phyloP scores from a whole-genome alignment of 2,113 vertebrate species.

The Erpornis zantholeuca region DNA sequence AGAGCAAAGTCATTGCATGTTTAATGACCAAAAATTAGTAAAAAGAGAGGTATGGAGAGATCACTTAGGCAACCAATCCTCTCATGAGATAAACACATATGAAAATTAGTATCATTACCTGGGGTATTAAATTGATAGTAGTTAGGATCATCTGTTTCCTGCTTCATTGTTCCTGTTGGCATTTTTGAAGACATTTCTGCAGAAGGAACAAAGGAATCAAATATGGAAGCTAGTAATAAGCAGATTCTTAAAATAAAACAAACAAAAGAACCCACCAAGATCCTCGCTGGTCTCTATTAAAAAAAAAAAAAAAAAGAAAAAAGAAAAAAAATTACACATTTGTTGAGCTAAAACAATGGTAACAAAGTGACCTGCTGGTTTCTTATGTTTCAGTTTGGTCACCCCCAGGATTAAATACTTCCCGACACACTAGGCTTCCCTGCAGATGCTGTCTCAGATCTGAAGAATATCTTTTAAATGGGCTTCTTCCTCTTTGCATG shows the following conservation, averaged over 20 bases:
- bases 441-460: background rate
- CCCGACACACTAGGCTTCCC: background rate
- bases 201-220: background rate
- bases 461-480: background rate
- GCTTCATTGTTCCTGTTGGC: slow-evolving; percentile 67
- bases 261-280: background rate
- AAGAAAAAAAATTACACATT: background rate
- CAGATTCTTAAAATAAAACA: background rate
- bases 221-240: background rate
- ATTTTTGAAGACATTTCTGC: slow-evolving; percentile 68
- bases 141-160: slow-evolving; percentile 74
- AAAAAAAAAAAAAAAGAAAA: background rate
- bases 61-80: background rate
- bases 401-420: background rate
- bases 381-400: background rate
- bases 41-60: background rate
- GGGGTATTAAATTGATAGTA: slow-evolving; percentile 72
- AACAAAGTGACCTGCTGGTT: background rate
- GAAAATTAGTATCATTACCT: slow-evolving; percentile 60
- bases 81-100: background rate
- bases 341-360: background rate
- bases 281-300: background rate
- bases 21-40: background rate
- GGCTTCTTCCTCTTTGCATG: background rate
- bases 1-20: background rate